Conservation (phyloP, 2,888 invertebrate species). For the Leptinotarsa juncta region DNA sequence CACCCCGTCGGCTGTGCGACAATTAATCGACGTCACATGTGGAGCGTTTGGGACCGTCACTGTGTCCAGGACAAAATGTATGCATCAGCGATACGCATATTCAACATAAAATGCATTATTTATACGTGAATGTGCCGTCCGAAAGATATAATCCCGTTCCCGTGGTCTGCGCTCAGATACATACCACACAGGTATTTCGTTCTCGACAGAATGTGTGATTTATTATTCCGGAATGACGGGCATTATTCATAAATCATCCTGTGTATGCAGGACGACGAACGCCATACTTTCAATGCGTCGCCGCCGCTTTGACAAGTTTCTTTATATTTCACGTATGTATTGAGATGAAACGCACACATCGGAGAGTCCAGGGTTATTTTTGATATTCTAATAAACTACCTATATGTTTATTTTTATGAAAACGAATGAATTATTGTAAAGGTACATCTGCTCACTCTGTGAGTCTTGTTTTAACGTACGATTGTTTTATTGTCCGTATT, state of each 20-base stretch:
- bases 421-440: too few relatives aligned
- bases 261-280: conserved; percentile 31
- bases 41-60: background rate
- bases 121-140: conserved; percentile 39
- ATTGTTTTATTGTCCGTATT: too few relatives aligned
- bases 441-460: too few relatives aligned
- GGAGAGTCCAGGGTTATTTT: too few relatives aligned
- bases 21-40: conserved; percentile 18
- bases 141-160: conserved; percentile 38
- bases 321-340: conserved; percentile 6
- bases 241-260: conserved; percentile 42
- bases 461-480: too few relatives aligned
- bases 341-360: background rate
- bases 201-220: conserved; percentile 44
- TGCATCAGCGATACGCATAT: conserved; percentile 30
- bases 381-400: too few relatives aligned
- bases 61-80: conserved; percentile 13
- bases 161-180: conserved; percentile 27
- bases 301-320: conserved; percentile 4
- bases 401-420: too few relatives aligned
- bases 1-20: background rate
- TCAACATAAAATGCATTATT: conserved; percentile 41
- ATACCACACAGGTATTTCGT: conserved; percentile 40
- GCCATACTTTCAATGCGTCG: conserved; percentile 11
- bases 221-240: conserved; percentile 42